Evolutionary conservation across 2,113 vertebrate genomes (phyloP).

Genomic region (Cairina moschata): DNA sequence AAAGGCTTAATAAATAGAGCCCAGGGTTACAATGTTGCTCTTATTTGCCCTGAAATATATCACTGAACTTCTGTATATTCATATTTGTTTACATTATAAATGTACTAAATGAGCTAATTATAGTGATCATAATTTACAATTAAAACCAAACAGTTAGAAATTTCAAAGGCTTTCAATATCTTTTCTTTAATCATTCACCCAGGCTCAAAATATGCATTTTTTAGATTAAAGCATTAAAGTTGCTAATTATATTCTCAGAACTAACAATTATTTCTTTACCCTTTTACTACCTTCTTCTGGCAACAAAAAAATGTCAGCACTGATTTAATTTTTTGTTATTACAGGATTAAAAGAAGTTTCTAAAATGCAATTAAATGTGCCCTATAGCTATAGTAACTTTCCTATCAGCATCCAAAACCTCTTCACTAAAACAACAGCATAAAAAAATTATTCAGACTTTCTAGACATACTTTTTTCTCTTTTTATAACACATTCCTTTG

Average conservation of each 20-base stretch:
- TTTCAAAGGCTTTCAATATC: constrained; percentile 86
- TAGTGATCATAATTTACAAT: constrained; percentile 84
- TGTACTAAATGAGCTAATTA: constrained; percentile 84
- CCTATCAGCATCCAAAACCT: constrained; percentile 81
- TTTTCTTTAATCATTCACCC: constrained; percentile 86
- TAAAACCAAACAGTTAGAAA: constrained; percentile 84
- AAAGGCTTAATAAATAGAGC: constrained; percentile 64
- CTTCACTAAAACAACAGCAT: constrained; percentile 83
- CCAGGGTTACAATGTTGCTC: constrained; percentile 65
- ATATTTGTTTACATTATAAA: constrained; percentile 83
- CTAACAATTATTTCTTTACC: constrained; percentile 89
- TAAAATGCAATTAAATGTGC: constrained; percentile 86
- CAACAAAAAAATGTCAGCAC: constrained; percentile 87
- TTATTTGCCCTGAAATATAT: constrained; percentile 75
- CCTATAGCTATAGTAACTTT: constrained; percentile 85
- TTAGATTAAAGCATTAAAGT: constrained; percentile 90
- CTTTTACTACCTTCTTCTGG: constrained; percentile 89
- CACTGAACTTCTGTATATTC: constrained; percentile 75
- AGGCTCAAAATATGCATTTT: constrained; percentile 85
- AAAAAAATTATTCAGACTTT: constrained; percentile 77
- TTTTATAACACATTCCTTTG: constrained; percentile 75
- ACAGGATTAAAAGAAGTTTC: constrained; percentile 88
- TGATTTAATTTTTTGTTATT: constrained; percentile 91
- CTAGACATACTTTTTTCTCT: constrained; percentile 58
- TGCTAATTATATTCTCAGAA: constrained; percentile 89